Base-by-base conservation (phyloP, 2,113 vertebrate genomes). In the Blennius ocellaris region DNA sequence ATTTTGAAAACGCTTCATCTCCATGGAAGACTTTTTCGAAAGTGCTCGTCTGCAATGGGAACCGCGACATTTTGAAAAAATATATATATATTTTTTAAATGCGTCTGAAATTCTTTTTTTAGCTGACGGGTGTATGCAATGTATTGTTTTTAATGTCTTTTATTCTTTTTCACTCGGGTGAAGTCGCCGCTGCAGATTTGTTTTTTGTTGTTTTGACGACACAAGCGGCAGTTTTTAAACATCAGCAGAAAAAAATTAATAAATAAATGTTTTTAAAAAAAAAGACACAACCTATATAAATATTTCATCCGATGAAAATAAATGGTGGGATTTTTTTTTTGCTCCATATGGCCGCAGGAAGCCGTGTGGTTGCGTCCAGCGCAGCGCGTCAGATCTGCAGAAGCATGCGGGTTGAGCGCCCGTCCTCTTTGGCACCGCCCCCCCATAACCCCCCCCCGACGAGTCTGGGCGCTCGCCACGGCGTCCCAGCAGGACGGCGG, bases 401-500 rank as follows among this genome's bases (percentile, higher is more conserved):
- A 70, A 30, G 65, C 61, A 14, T 72, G 74, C 79, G 69, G 39
- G n/a, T n/a, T n/a, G n/a, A n/a, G 6, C 16, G 84, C 61, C 44
- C 48, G 78, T 60, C 76, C 71, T 63, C 76, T 50, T 71, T 90
- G 90, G 90, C 90, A 86, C 63, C 70, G 76, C 80, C n/a, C n/a
- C n/a, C n/a, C n/a, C n/a, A n/a, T n/a, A n/a, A n/a, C n/a, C n/a
- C n/a, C n/a, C n/a, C n/a, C n/a, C 78, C 71, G 43, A 67, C 3
- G 21, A 64, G 53, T 80, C 83, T 92, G 90, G 87, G 80, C 58
- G 7, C 43, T 49, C 87, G 91, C 91, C 89, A 91, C 59, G 73
- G 85, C 69, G 64, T 90, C 85, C 62, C 90, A 91, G 83, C 86
- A 74, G 90, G 21, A 30, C 21, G 86, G 69, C 52, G 10, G 67